These are phyloP conservation scores for human DNA, from an alignment of 2,113 vertebrate species.

Conservation along the genomic window GRCh38 chr2:203712501-203713000, in stretches of 20 bases:
- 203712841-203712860: not conserved
- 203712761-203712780: conserved; percentile 2
- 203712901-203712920: not conserved
- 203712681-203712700: not conserved
- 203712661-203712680: conserved; percentile 15
- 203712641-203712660: conserved; percentile 4
- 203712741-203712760: not conserved
- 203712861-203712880: not conserved
- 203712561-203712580: not conserved
- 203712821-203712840: conserved; percentile 34
- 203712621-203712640: not conserved
- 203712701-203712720: not conserved
- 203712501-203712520: not conserved
- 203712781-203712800: not conserved
- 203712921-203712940: not conserved
- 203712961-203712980: not conserved
- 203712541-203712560: not conserved
- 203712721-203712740: not conserved
- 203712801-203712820: not conserved
- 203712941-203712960: conserved; percentile 5
- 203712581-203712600: not conserved
- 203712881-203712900: not conserved
- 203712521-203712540: not conserved
- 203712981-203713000: not conserved
- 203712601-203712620: not conserved